Base-by-base conservation (phyloP, 2,797 vertebrate species). In the Lithobates sylvaticus region DNA sequence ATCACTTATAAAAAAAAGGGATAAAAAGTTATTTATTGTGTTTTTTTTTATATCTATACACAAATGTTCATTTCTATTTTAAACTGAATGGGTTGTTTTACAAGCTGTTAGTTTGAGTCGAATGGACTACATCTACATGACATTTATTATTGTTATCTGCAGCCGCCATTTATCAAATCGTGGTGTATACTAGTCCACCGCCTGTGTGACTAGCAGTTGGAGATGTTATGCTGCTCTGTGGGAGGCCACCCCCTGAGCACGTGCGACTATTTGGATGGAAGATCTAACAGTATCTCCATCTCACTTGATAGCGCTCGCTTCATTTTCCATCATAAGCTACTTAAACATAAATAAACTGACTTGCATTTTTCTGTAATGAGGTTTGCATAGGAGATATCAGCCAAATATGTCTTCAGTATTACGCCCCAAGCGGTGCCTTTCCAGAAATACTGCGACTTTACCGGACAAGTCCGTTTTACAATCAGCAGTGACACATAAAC, bases 311-410 rank as follows among this genome's bases (percentile, higher is more conserved):
- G 64, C 64, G 67, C 80, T 13, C 80, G 7, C 36, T 64, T 15
- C 61, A 36, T 73, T 82, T 58, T 82, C 32, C 50, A 27, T 39
- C 32, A 61, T 34, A 23, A 27, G 26, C 2, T n/a, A 9, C 61
- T 39, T 39, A 10, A 39, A 10, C 50, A n/a, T 68, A 65, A 50
- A 68, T 29, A 83, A 83, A 76, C 81, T 27, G 23, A n/a, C n/a
- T 27, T 26, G 16, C 80, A 74, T 83, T 83, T 83, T 65, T 64
- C 39, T 79, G 50, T 75, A 61, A 75, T 83, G 65, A 75, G 69
- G n/a, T 74, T 82, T 73, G 8, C 23, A 39, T 64, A 13, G 36
- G 4, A 6, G 9, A 50, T 71, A 81, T 64, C 58, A 47, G 54
- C 18, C 12, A 73, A 29, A 71, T 18, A 29, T 27, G 34, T 73